Conservation (phyloP, 2,888 invertebrate genomes). For the Tricholauxania praeusta region DNA sequence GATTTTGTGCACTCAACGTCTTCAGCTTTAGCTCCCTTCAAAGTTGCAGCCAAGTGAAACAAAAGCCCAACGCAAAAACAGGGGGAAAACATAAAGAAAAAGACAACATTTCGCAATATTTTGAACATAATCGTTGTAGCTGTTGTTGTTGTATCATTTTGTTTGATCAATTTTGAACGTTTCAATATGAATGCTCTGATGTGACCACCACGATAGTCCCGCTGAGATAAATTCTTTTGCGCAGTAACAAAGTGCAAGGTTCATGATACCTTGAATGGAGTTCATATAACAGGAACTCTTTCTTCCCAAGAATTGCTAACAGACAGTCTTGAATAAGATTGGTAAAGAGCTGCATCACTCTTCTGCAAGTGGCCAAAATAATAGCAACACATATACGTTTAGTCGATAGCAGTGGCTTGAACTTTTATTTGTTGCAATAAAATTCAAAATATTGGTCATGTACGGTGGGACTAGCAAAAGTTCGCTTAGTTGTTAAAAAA, state of each 20-base stretch:
- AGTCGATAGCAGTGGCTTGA: too few relatives aligned
- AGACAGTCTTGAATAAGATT: too few relatives aligned
- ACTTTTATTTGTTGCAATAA: too few relatives aligned
- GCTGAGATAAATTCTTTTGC: not conserved
- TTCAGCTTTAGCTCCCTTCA: slow-evolving; percentile 21
- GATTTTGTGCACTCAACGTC: slow-evolving; percentile 22
- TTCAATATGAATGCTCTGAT: not conserved
- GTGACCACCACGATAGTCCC: too few relatives aligned
- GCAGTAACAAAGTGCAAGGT: slow-evolving; percentile 16
- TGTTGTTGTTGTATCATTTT: not conserved
- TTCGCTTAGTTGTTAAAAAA: too few relatives aligned
- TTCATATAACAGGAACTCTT: slow-evolving; percentile 42
- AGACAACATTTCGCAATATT: slow-evolving; percentile 34
- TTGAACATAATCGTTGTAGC: not conserved
- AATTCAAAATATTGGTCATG: too few relatives aligned
- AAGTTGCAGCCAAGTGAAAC: slow-evolving; percentile 59
- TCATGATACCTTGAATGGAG: slow-evolving; percentile 58
- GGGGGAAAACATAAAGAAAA: slow-evolving; percentile 28
- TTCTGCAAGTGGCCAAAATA: too few relatives aligned
- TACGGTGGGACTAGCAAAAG: too few relatives aligned
- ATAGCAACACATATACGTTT: too few relatives aligned
- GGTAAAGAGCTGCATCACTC: too few relatives aligned
- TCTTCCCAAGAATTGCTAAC: too few relatives aligned
- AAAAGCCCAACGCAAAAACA: slow-evolving; percentile 43
- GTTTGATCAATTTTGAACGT: not conserved